Conservation (phyloP, 53 echinoderm and acorn worm genomes). For the Actinopyga echinites region DNA sequence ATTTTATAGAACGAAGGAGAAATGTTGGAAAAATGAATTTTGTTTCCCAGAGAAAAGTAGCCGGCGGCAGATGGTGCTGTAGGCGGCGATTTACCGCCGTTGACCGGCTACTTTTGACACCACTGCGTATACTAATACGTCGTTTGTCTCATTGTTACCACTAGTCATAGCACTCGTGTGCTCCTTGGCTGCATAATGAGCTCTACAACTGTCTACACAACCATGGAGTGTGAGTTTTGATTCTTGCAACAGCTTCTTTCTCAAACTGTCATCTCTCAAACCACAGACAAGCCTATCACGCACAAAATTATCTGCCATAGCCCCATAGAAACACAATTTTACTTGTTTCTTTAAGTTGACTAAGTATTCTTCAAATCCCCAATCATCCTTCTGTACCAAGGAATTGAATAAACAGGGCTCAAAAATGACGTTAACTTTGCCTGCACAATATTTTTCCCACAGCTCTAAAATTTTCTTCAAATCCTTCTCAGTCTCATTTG, state of each 20-base stretch:
- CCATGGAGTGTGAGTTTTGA: constrained; percentile 19
- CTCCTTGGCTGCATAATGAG: background rate
- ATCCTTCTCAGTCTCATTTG: constrained; percentile 41
- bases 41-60: too few relatives aligned
- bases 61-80: too few relatives aligned
- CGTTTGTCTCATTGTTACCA: background rate
- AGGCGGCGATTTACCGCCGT: too few relatives aligned
- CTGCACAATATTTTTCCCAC: constrained; percentile 51
- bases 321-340: too few relatives aligned
- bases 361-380: constrained; percentile 33
- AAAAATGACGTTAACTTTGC: constrained; percentile 30
- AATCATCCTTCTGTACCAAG: constrained; percentile 5
- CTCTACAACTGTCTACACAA: constrained; percentile 26
- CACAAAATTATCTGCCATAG: constrained; percentile 3
- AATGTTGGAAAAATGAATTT: too few relatives aligned
- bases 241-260: constrained; percentile 28
- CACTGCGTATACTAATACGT: background rate
- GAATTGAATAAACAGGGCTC: constrained; percentile 43
- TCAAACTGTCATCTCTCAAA: constrained; percentile 16
- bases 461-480: constrained; percentile 29
- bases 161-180: constrained; percentile 16
- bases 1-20: too few relatives aligned
- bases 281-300: too few relatives aligned
- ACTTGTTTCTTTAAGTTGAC: constrained; percentile 22
- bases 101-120: too few relatives aligned